phyloP scores from a whole-genome alignment of 2,888 invertebrate genomes.

The Sphaerophoria rueppellii region DNA sequence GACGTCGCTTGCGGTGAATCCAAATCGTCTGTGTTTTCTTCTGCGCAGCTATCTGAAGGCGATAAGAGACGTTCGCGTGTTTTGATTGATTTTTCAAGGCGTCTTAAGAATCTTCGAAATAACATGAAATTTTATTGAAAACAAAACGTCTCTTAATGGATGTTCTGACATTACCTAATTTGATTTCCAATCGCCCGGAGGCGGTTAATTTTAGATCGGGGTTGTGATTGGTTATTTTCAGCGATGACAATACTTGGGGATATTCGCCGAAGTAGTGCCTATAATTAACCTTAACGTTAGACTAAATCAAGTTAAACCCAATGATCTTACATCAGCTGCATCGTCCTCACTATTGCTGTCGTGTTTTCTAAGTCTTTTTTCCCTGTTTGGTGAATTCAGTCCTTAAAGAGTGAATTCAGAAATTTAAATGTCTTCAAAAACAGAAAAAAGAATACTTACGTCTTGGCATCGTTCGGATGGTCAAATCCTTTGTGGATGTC shows the following conservation, averaged over 20 bases:
- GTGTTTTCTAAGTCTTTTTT: conserved; percentile 81
- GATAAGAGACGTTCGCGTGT: conserved; percentile 84
- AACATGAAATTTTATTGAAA: neutral
- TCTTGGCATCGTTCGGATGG: conserved; percentile 76
- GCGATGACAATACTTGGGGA: conserved; percentile 84
- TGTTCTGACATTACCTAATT: conserved; percentile 84
- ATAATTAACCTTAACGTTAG: conserved; percentile 68
- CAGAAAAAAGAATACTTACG: conserved; percentile 71
- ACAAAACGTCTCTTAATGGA: neutral
- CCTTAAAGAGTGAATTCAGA: conserved; percentile 58
- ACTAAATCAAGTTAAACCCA: neutral
- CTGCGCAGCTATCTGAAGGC: conserved; percentile 83
- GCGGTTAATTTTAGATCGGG: conserved; percentile 85
- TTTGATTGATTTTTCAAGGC: conserved; percentile 88
- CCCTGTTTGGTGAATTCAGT: conserved; percentile 77
- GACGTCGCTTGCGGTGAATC: conserved; percentile 87
- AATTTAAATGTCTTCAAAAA: neutral
- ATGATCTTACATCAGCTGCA: conserved; percentile 82
- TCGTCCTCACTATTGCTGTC: conserved; percentile 83
- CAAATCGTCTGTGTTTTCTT: conserved; percentile 84
- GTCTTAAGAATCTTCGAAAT: conserved; percentile 86
- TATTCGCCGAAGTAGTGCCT: conserved; percentile 85
- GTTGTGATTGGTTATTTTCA: conserved; percentile 79
- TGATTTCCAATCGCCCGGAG: conserved; percentile 89
- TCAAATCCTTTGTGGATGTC: conserved; percentile 83